Base-by-base conservation (phyloP, 2,888 invertebrate genomes). In the Andrena minutula region DNA sequence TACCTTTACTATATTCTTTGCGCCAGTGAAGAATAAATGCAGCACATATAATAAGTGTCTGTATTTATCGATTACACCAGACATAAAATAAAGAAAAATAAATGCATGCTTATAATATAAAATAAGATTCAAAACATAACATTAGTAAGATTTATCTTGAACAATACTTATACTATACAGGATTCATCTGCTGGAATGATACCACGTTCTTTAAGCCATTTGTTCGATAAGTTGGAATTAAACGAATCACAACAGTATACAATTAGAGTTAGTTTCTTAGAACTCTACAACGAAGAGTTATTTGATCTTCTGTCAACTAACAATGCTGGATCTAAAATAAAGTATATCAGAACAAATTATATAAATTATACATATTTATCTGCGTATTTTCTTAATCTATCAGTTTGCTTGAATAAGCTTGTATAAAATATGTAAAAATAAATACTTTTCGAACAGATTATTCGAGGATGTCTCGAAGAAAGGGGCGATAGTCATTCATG, bases 281-380 rank as follows among this genome's bases (percentile, higher is more conserved):
- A 99, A 93, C 94, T 99, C 12, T 99, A 99, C 94, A 99, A 99
- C 93, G 99, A 99, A 93, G 99, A 99, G 93, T 94, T 99, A 56
- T 97, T 98, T 91, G 99, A 99, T 94, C 95, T 99, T 80, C 95
- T 99, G 2, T 96, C 97, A 5, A 94, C 96, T 0, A 95, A 96
- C 0, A 97, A 97, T 75, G 97, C 97, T 90, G 95, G 95, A 88
- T 95, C 95, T n/a, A 97, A 96, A 94, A 95, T 97, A 80, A 95
- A 93, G 93, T 93, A 56, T 2, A 4, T 4, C 41, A 35, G 6
- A n/a, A n/a, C n/a, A n/a, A n/a, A n/a, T n/a, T n/a, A n/a, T n/a
- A n/a, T n/a, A n/a, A n/a, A n/a, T n/a, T n/a, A n/a, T n/a, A n/a
- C n/a, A 20, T 51, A 51, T 51, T 51, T 51, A 51, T n/a, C 7